Evolutionary conservation across 2,888 invertebrate species (phyloP).

Genomic region (Ceraclea dissimilis): DNA sequence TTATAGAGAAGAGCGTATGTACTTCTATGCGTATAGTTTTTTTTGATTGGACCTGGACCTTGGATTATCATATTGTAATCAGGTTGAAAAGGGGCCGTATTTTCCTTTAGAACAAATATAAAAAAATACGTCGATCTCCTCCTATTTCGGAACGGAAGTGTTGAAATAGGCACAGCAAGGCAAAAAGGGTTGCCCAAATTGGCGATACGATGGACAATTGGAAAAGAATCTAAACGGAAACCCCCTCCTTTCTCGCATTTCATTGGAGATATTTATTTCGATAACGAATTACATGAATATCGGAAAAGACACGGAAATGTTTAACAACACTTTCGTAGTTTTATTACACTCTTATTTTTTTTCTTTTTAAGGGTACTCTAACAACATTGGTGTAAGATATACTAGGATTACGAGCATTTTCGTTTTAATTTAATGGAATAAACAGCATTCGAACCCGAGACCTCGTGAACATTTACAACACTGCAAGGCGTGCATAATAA

Average conservation of each 20-base stretch:
- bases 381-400: too few species aligned
- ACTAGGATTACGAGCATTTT: too few species aligned
- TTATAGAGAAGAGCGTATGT: neutral
- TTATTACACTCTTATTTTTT: neutral
- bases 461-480: too few species aligned
- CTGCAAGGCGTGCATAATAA: too few species aligned
- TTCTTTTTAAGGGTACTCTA: too few species aligned
- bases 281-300: constrained; percentile 1
- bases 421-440: too few species aligned
- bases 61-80: neutral
- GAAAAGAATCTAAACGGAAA: neutral
- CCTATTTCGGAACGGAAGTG: neutral
- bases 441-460: too few species aligned
- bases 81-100: neutral
- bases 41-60: neutral
- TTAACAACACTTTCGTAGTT: neutral
- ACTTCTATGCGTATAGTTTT: neutral
- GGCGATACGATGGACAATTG: neutral
- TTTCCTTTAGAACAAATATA: neutral
- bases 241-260: neutral
- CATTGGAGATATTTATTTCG: constrained; percentile 4
- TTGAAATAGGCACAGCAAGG: constrained; percentile 1
- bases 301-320: neutral
- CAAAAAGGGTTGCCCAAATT: constrained; percentile 3
- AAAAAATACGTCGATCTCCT: neutral